Evolutionary conservation across 2,888 invertebrate genomes (phyloP).

Genomic region (Troilus luridus): DNA sequence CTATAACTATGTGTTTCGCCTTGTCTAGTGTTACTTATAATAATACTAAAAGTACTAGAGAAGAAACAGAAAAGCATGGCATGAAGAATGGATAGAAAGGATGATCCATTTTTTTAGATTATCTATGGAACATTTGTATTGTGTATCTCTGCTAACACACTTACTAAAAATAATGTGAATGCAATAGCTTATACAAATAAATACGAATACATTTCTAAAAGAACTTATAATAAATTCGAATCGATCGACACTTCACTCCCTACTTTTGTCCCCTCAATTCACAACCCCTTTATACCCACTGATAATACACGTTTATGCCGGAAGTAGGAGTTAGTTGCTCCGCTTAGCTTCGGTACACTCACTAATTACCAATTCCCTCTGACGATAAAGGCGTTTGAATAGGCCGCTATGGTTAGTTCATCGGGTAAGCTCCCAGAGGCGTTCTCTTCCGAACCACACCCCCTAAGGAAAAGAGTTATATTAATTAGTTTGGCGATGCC

Average conservation of each 20-base stretch:
- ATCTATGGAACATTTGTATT: no score
- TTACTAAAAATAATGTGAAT: no score
- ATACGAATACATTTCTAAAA: no score
- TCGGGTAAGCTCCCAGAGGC: not conserved
- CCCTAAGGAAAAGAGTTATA: not conserved
- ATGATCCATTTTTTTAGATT: no score
- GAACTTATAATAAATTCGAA: not conserved
- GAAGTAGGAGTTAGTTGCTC: not conserved
- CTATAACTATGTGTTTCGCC: no score
- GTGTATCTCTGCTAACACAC: no score
- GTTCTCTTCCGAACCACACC: not conserved
- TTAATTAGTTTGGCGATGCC: slow-evolving; percentile 40
- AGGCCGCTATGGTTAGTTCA: not conserved
- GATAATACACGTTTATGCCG: not conserved
- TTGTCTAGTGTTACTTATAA: no score
- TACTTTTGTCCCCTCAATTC: not conserved
- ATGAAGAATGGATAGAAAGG: no score
- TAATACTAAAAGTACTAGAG: no score
- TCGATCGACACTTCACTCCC: not conserved
- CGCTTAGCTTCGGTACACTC: not conserved
- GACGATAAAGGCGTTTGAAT: not conserved
- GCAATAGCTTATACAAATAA: no score
- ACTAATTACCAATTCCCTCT: slow-evolving; percentile 23
- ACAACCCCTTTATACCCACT: not conserved
- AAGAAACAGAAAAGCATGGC: no score